Percentiles rank a stretch among this genome's conserved stretches.
phyloP scores from a whole-genome alignment of 23 tunicate species.

The Botrylloides violaceus region DNA sequence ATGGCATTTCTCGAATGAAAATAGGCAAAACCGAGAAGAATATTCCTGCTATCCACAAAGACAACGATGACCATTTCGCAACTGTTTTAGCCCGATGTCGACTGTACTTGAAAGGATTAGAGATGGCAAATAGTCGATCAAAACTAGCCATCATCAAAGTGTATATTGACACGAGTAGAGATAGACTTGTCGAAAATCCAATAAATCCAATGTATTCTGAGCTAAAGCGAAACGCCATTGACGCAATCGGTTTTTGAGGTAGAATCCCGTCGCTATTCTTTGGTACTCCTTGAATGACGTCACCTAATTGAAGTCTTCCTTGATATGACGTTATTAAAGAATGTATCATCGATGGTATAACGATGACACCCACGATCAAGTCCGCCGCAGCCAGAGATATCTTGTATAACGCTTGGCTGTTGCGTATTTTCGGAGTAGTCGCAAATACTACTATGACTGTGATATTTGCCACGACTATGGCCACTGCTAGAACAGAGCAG shows the following conservation, averaged over 20 bases:
- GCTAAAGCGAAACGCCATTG: conserved; percentile 6
- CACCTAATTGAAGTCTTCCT: background rate
- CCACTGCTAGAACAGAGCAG: background rate
- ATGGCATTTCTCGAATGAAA: conserved; percentile 32
- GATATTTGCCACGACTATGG: conserved; percentile 4
- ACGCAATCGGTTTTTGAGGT: conserved; percentile 15
- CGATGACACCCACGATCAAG: conserved; percentile 4
- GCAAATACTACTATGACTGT: conserved; percentile 14
- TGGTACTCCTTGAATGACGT: background rate
- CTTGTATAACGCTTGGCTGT: conserved; percentile 21
- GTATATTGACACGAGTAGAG: conserved; percentile 56
- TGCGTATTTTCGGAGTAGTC: conserved; percentile 6
- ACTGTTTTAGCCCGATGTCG: conserved; percentile 43
- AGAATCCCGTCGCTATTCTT: background rate
- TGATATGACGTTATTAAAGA: background rate
- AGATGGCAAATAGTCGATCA: conserved; percentile 52
- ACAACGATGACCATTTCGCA: conserved; percentile 28
- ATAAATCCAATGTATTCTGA: conserved; percentile 30
- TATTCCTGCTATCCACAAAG: conserved; percentile 35
- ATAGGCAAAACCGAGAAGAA: conserved; percentile 43
- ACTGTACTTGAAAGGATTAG: conserved; percentile 37
- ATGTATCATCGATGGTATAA: background rate
- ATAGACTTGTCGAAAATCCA: conserved; percentile 60
- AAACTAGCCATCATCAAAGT: conserved; percentile 55
- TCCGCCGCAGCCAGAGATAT: conserved; percentile 10